phyloP scores from a whole-genome alignment of 2,797 vertebrate species.

The Acrossocheilus wenchowensis region DNA sequence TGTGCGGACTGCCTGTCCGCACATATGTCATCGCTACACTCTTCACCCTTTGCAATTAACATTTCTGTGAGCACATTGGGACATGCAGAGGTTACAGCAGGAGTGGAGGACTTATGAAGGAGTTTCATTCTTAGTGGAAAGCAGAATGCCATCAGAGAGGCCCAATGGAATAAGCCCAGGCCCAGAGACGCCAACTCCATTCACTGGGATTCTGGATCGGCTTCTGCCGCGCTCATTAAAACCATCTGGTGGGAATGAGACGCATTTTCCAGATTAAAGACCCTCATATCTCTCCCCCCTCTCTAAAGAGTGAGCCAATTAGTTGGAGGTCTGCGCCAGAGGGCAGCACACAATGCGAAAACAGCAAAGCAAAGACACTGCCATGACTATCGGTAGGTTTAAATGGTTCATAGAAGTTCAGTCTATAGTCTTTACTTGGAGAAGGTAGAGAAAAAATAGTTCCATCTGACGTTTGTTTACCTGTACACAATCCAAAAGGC shows the following conservation, averaged over 20 bases:
- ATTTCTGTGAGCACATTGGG: slow-evolving; percentile 3
- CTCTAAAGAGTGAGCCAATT: slow-evolving; percentile 50
- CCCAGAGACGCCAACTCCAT: slow-evolving; percentile 53
- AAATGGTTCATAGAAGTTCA: not conserved
- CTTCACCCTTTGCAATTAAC: slow-evolving; percentile 17
- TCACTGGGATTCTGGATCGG: slow-evolving; percentile 52
- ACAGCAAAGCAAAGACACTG: slow-evolving; percentile 3
- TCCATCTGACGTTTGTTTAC: not conserved
- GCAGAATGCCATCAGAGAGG: slow-evolving; percentile 49
- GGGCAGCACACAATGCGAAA: slow-evolving; percentile 40
- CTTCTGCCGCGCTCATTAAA: slow-evolving; percentile 58
- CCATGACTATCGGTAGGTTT: not conserved
- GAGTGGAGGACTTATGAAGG: slow-evolving; percentile 28
- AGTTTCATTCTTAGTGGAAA: slow-evolving; percentile 34
- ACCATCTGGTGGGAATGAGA: slow-evolving; percentile 67
- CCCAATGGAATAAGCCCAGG: slow-evolving; percentile 35
- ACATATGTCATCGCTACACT: not conserved
- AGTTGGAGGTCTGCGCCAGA: slow-evolving; percentile 53
- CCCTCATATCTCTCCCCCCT: slow-evolving; percentile 39
- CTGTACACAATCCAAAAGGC: not conserved
- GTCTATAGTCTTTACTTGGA: not conserved
- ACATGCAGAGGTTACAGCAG: slow-evolving; percentile 15
- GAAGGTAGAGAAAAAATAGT: not conserved
- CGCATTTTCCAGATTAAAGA: slow-evolving; percentile 71
- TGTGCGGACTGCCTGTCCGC: not conserved